Conservation (phyloP, 2,888 invertebrate species). For the Caenorhabditis panamensis region DNA sequence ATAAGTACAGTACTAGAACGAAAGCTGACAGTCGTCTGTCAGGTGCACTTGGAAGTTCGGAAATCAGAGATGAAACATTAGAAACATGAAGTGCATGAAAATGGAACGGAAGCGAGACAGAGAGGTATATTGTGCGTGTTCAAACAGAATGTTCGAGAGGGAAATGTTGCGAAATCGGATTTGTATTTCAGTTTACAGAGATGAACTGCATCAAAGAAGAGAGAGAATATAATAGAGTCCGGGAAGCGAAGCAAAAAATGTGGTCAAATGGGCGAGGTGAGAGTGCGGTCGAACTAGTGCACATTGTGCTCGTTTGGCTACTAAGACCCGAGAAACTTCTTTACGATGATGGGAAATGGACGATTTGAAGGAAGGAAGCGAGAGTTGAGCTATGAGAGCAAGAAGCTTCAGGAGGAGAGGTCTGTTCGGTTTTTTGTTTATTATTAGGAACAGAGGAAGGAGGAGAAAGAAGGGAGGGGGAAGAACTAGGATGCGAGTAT, state of each 20-base stretch:
- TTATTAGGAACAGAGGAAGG: constrained; percentile 7
- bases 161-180: background rate
- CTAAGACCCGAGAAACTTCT: constrained; percentile 5
- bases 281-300: constrained; percentile 16
- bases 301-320: constrained; percentile 11
- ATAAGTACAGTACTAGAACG: too few species aligned
- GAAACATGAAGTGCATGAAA: background rate
- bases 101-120: background rate
- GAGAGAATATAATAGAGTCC: background rate
- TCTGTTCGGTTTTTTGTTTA: constrained; percentile 47
- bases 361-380: constrained; percentile 19
- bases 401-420: background rate
- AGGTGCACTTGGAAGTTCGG: background rate
- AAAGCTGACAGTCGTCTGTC: too few species aligned
- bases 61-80: constrained; percentile 1
- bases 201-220: too few species aligned
- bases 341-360: constrained; percentile 52
- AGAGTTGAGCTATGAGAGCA: too few species aligned
- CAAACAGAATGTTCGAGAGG: background rate
- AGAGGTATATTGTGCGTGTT: background rate
- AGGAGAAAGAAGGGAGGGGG: background rate
- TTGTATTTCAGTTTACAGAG: constrained; percentile 1
- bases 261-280: constrained; percentile 9
- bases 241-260: background rate
- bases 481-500: constrained; percentile 8